Base-by-base conservation (phyloP, 2,888 invertebrate species). In the Agrotis segetum region DNA sequence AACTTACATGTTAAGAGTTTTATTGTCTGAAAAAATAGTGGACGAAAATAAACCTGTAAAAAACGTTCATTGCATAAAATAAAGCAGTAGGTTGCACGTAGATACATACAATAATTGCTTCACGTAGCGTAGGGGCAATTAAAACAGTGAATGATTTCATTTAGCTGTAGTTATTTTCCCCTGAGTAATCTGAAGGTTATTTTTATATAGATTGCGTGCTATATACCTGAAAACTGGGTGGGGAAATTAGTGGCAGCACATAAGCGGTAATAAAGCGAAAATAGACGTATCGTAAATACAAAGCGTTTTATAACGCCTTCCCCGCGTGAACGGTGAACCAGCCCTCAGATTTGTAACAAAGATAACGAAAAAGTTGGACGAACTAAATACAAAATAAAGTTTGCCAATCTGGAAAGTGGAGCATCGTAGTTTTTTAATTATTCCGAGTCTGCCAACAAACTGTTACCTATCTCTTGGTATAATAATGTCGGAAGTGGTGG, bases 221-320 rank as follows among this genome's bases (percentile, higher is more conserved):
- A 87, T 88, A 87, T 88, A 87, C 79, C 81, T 79, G 66, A 77
- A 77, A 79, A 71, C 74, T 82, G 86, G 81, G 82, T 81, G 82
- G 84, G 83, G 86, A 87, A 89, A 90, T 90, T 88, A 89, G 89
- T 86, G 83, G 83, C 80, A 85, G 83, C 85, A 88, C 84, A 89
- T 87, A 88, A 89, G 88, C 86, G 87, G 91, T 81, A 88, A 90
- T 92, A 91, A 91, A 90, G 87, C 82, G 75, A 88, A 89, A 91
- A 91, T 91, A 89, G 90, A 89, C 87, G 90, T 90, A 90, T 90
- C 88, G 89, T 91, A 91, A 92, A 91, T 88, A 90, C 87, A 86
- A 89, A 92, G 87, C 89, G 89, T 88, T 92, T 91, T 90, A 92
- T 87, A 90, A 89, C 89, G 83, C 88, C 86, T 81, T 86, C 78